Evolutionary conservation across 2,888 invertebrate genomes (phyloP), one percentile per base, ranked within the genome.

Genomic region (Pantelozetes paolii): DNA sequence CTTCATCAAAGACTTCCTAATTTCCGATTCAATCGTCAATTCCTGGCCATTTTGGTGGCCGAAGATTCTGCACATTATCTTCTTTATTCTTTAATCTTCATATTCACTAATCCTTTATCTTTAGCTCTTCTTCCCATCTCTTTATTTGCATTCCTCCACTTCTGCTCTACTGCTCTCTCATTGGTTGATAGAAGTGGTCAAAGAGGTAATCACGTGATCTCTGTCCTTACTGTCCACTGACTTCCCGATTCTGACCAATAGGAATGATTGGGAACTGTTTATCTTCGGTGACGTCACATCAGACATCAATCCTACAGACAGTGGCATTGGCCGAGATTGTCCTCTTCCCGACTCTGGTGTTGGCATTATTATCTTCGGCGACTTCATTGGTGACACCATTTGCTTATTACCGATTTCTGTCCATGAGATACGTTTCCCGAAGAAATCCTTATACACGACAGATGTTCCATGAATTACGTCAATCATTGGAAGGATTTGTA

Each of bases 1-100:
- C 86, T 99, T 78, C 97, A 98, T 84, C 97, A 99, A 83, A 87
- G 98, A 76, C 85, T 98, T 78, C 94, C 95, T 26, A 26, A 42
- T 30, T 78, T 81, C 62, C 85, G 88, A 77, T 85, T 97, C 74
- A 90, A 88, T 42, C 85, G 91, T 76, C 90, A 92, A 82, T 98
- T 95, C 83, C 83, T 97, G 76, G 86, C 88, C 9, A 84, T 87
- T 71, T 84, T 98, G 78, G 86, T 94, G 79, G 82, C 89, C 30
- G 98, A 99, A 83, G 86, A 86, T 79, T 94, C 95, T 79, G 95
- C 93, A 77, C 99, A 99, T 82, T 99, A 99, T 81, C 86, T 99
- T 78, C 89, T 98, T 84, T 99, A 91, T 84, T 93, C 95, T 64
- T 84, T 96, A 79, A 92, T 98, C 81, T 99, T 99, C 83, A 87